Evolutionary conservation across 2,888 invertebrate species (phyloP), one percentile per base, ranked within the genome.

Genomic region (Sphecodes monilicornis): DNA sequence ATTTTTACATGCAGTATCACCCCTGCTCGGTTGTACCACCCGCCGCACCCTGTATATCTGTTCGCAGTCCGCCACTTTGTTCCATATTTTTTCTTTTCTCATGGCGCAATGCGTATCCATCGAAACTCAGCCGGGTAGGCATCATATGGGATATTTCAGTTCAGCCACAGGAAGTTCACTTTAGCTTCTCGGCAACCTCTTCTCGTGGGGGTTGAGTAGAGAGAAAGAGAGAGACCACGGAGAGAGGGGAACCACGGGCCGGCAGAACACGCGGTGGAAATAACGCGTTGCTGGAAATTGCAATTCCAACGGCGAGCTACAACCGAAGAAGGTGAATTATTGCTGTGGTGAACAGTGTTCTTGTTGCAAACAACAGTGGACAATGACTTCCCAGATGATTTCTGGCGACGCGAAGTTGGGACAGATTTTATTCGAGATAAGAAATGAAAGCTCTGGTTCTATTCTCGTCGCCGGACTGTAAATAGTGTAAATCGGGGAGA

Each of bases 121-220:
- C 36, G 66, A 54, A 39, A 26, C 50, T 50, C 46, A 57, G 82
- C 69, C 69, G 78, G 46, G 76, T 60, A 68, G 76, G 69, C 79
- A 78, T 86, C 80, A 73, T 78, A 84, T 81, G 85, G 80, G 85
- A 81, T 81, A 85, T 85, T 85, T 75, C 69, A 84, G 79, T 85
- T 79, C 69, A 75, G 77, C 66, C 80, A n/a, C n/a, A 46, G 85
- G 69, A 85, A 82, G 78, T 79, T 85, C 74, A 54, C 84, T 80
- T 77, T 41, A 79, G 66, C 29, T 60, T 29, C 60, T 29, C 29
- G 16, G 29, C 29, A 60, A 60, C 6, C 60, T 54, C 29, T 60
- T 71, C 73, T 50, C 50, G 43, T 16, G 26, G 66, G 77, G 78
- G 70, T 29, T 54, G 72, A 16, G 60, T 57, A 64, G 70, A 60